Percentiles rank a stretch among this genome's conserved stretches.
Evolutionary conservation across 2,797 vertebrate species (phyloP).

Genomic region (Anniella stebbinsi): DNA sequence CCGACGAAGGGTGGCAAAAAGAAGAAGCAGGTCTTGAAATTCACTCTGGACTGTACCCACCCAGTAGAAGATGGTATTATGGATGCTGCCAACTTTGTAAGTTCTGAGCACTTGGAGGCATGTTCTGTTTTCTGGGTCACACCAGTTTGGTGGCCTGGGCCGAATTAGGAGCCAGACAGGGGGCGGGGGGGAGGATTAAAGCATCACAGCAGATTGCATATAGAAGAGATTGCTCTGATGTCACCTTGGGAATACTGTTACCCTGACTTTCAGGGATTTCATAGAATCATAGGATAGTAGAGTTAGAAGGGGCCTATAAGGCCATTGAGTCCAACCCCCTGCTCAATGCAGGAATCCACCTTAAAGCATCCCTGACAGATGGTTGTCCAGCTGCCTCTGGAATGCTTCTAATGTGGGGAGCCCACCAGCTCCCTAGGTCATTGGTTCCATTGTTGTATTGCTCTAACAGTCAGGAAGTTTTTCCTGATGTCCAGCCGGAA

Average conservation of each 20-base stretch:
- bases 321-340: no score
- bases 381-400: no score
- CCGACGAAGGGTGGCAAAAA: conserved; percentile 91
- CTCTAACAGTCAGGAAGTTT: no score
- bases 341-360: no score
- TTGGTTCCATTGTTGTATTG: no score
- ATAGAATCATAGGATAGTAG: no score
- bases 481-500: no score
- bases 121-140: background rate
- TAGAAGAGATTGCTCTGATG: background rate
- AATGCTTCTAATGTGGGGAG: no score
- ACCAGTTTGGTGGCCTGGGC: background rate
- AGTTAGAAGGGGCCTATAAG: no score
- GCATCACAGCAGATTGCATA: background rate
- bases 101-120: conserved; percentile 59
- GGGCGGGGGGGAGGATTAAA: background rate
- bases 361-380: no score
- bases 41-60: conserved; percentile 97
- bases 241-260: fast-evolving
- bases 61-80: conserved; percentile 99
- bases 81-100: conserved; percentile 98
- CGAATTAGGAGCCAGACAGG: fast-evolving
- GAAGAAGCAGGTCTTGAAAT: conserved; percentile 97
- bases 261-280: no score
- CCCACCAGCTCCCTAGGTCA: no score